Evolutionary conservation across 2,113 vertebrate species (phyloP).

Genomic region (Ameiurus melas): DNA sequence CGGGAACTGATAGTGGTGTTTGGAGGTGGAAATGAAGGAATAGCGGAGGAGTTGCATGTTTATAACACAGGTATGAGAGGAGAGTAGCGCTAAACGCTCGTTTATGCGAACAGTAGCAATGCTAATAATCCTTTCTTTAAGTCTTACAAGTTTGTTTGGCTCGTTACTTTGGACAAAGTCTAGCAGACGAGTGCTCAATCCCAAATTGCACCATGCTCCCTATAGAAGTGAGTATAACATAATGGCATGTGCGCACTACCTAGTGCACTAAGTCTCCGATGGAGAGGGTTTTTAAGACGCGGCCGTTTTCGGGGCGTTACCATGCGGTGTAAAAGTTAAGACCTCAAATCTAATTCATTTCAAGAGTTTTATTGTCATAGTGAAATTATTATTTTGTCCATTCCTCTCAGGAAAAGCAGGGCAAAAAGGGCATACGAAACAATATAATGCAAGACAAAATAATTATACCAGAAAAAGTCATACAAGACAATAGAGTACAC

Average conservation of each 20-base stretch:
- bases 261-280: not conserved
- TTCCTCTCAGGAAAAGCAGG: too few species aligned
- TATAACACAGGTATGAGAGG: constrained; percentile 86
- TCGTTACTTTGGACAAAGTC: not conserved
- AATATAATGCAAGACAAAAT: too few species aligned
- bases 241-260: not conserved
- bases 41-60: constrained; percentile 91
- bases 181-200: not conserved
- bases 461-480: too few species aligned
- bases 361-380: too few species aligned
- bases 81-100: too few species aligned
- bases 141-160: not conserved
- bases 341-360: too few species aligned
- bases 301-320: not conserved
- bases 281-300: not conserved
- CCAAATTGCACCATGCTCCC: not conserved
- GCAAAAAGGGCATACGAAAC: too few species aligned
- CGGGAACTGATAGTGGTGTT: constrained; percentile 91
- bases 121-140: not conserved
- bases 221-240: not conserved
- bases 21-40: constrained; percentile 94
- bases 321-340: not conserved
- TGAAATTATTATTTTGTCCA: too few species aligned
- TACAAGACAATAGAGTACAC: too few species aligned
- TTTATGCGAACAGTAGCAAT: not conserved